These are phyloP conservation scores for Diprion similis DNA, from an alignment of 1,140 invertebrate genomes.

Conservation along the genomic window DNA sequence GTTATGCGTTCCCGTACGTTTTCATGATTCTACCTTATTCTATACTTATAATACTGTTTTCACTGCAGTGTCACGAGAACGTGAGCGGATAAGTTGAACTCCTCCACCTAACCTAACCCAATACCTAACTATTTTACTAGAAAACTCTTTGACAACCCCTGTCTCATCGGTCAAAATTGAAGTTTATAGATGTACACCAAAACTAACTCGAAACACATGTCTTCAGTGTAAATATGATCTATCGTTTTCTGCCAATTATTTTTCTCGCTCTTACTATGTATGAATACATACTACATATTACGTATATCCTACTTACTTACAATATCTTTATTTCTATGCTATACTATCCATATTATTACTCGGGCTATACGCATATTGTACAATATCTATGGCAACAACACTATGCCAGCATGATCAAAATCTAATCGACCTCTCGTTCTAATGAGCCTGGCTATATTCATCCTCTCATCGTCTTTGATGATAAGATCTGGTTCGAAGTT, in stretches of 20 bases:
- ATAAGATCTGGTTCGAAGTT: too few relatives aligned
- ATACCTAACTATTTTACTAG: not conserved
- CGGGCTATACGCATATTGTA: conserved; percentile 13
- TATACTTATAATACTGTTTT: not conserved
- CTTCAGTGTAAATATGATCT: too few relatives aligned
- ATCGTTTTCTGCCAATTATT: too few relatives aligned
- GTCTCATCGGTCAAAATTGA: too few relatives aligned
- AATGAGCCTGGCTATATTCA: too few relatives aligned
- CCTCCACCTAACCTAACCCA: conserved; percentile 8
- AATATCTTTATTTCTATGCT: conserved; percentile 4
- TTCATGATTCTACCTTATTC: not conserved
- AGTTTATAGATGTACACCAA: too few relatives aligned
- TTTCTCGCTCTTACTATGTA: not conserved
- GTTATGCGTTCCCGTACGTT: not conserved
- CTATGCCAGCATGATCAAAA: too few relatives aligned
- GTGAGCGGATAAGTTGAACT: not conserved
- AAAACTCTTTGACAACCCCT: too few relatives aligned
- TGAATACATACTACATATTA: conserved; percentile 9
- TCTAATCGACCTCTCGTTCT: too few relatives aligned
- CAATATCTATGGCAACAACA: not conserved
- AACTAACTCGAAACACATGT: too few relatives aligned
- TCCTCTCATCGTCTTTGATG: too few relatives aligned
- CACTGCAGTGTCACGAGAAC: not conserved
- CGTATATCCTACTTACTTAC: conserved; percentile 10
- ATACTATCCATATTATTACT: conserved; percentile 14